These are phyloP conservation scores for Tonatia bakeri DNA, from an alignment of 2,113 vertebrate genomes.

Conservation along the genomic window DNA sequence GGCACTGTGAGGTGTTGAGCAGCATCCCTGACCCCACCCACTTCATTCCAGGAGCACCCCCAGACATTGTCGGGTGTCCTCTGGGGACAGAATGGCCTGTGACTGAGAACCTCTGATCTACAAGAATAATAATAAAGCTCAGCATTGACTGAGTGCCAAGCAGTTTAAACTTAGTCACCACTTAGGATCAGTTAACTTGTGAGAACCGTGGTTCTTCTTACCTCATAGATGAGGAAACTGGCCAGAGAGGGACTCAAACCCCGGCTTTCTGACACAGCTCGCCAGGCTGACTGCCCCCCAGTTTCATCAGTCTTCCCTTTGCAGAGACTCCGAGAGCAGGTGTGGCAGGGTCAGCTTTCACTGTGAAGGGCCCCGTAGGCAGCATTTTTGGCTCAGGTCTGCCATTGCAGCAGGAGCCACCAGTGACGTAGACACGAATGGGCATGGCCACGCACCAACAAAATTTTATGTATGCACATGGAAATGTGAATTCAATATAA, in stretches of 20 bases:
- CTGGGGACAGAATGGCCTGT: not conserved
- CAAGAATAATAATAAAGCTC: not conserved
- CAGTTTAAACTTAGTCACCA: not conserved
- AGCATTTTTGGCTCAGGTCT: not conserved
- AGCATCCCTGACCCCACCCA: not conserved
- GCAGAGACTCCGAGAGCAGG: not conserved
- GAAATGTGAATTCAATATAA: not conserved
- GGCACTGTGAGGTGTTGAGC: not conserved
- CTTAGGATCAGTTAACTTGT: not conserved
- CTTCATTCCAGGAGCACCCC: not conserved
- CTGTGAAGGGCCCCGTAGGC: not conserved
- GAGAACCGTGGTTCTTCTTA: not conserved
- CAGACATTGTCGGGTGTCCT: not conserved
- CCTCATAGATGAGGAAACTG: not conserved
- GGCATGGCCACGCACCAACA: accelerated
- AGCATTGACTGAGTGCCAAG: not conserved
- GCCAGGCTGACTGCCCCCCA: too few relatives aligned
- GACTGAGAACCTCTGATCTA: not conserved
- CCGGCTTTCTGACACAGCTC: not conserved
- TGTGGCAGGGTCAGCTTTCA: not conserved
- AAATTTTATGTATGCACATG: not conserved
- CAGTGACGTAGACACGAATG: accelerated
- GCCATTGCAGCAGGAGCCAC: not conserved
- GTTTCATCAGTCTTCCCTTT: not conserved
- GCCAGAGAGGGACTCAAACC: not conserved